Percentiles rank a stretch among this genome's conserved stretches.
phyloP scores from a whole-genome alignment of 2,888 invertebrate genomes.

The Argyresthia goedartella region DNA sequence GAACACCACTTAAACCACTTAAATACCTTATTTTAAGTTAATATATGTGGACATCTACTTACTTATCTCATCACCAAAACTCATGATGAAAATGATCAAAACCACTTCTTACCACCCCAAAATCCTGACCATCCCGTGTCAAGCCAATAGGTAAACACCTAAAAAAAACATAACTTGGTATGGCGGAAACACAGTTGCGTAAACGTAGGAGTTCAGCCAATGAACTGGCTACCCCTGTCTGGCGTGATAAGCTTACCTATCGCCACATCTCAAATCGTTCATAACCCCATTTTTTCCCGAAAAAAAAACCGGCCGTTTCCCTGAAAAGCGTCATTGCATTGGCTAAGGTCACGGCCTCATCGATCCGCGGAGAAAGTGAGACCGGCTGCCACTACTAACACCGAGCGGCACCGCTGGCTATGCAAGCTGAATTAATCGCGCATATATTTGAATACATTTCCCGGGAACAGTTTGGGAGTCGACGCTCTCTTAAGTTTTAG shows the following conservation, averaged over 20 bases:
- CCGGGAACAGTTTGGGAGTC: conserved; percentile 39
- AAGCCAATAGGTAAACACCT: no score
- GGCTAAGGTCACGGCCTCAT: conserved; percentile 68
- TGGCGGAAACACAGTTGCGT: no score
- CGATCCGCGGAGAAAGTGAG: conserved; percentile 70
- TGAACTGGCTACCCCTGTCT: no score
- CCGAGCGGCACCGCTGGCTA: conserved; percentile 60
- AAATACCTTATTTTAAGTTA: no score
- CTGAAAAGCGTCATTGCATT: conserved; percentile 35
- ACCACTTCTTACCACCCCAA: no score
- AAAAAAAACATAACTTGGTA: no score
- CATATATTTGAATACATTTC: conserved; percentile 70
- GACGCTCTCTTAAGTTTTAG: conserved; percentile 66
- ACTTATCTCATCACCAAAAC: no score
- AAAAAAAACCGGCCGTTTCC: conserved; percentile 41
- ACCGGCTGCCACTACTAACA: conserved; percentile 69
- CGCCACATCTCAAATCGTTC: neutral
- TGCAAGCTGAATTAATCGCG: conserved; percentile 73
- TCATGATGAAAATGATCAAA: no score
- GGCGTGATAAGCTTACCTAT: neutral
- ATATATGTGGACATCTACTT: no score
- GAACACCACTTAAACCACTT: no score
- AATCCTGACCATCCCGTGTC: no score
- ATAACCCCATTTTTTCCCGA: conserved; percentile 7
- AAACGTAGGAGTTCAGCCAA: no score